phyloP scores from a whole-genome alignment of 2,113 vertebrate genomes.

The Ia io region DNA sequence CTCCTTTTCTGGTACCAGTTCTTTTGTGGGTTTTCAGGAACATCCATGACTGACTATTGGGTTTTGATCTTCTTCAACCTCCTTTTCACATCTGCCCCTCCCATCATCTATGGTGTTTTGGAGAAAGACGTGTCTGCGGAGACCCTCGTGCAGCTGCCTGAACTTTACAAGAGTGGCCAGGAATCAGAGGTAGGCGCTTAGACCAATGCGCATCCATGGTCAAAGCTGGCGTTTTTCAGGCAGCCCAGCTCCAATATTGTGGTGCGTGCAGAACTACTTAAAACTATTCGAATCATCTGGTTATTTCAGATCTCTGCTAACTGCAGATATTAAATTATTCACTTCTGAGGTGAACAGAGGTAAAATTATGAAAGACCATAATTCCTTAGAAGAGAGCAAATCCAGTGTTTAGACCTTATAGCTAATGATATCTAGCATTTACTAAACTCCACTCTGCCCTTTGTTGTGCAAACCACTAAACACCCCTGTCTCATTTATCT shows the following conservation, averaged over 20 bases:
- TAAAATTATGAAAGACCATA: background rate
- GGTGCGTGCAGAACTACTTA: background rate
- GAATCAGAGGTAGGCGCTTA: constrained; percentile 79
- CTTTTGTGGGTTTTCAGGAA: constrained; percentile 89
- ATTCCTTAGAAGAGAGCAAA: background rate
- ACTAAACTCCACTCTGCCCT: background rate
- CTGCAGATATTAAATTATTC: background rate
- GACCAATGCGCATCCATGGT: background rate
- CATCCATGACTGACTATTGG: constrained; percentile 88
- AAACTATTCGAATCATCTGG: background rate
- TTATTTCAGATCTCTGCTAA: background rate
- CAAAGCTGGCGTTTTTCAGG: background rate
- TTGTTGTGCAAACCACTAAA: background rate
- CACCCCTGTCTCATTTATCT: background rate
- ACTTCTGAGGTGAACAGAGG: background rate
- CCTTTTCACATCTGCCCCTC: constrained; percentile 86
- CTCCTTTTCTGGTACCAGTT: constrained; percentile 90
- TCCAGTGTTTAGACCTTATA: background rate
- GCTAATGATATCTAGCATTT: background rate
- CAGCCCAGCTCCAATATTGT: too few relatives aligned
- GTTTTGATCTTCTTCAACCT: constrained; percentile 89
- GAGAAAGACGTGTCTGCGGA: constrained; percentile 86
- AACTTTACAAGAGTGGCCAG: constrained; percentile 83
- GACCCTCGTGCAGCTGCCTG: constrained; percentile 81
- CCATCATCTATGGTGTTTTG: constrained; percentile 85